phyloP scores from a whole-genome alignment of 2,113 vertebrate genomes.

The Garra rufa region DNA sequence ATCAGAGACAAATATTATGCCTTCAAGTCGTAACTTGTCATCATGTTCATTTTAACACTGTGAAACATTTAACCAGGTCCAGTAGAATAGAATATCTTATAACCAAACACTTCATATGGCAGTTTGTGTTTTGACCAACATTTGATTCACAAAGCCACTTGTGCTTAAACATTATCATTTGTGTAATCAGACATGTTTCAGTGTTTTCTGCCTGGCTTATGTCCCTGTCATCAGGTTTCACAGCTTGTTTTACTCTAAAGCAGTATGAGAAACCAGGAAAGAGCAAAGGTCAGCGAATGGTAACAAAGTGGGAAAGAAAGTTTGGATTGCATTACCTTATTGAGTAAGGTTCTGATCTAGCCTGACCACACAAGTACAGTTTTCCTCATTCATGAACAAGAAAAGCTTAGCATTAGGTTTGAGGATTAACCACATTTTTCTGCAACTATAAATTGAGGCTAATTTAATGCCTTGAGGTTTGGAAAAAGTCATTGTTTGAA shows the following conservation, averaged over 20 bases:
- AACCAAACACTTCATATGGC: not conserved
- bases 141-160: not conserved
- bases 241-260: conserved; percentile 31
- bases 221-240: conserved; percentile 14
- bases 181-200: not conserved
- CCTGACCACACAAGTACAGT: conserved; percentile 9
- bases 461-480: conserved; percentile 51
- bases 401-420: conserved; percentile 8
- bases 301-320: conserved; percentile 12
- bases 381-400: conserved; percentile 30
- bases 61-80: not conserved
- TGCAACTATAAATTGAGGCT: conserved; percentile 36
- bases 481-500: conserved; percentile 40
- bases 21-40: not conserved
- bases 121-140: not conserved
- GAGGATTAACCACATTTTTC: conserved; percentile 40
- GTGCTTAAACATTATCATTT: not conserved
- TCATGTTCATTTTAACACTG: conserved; percentile 1
- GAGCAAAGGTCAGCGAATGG: conserved; percentile 24
- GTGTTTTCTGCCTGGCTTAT: conserved; percentile 21
- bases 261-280: not conserved
- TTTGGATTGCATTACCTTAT: not conserved
- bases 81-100: not conserved
- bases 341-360: not conserved
- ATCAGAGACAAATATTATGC: conserved; percentile 4